A percentile compares a stretch with the other conserved stretches of the same genome.
Conservation (phyloP, 2,888 invertebrate species). For the Sycophila texana region DNA sequence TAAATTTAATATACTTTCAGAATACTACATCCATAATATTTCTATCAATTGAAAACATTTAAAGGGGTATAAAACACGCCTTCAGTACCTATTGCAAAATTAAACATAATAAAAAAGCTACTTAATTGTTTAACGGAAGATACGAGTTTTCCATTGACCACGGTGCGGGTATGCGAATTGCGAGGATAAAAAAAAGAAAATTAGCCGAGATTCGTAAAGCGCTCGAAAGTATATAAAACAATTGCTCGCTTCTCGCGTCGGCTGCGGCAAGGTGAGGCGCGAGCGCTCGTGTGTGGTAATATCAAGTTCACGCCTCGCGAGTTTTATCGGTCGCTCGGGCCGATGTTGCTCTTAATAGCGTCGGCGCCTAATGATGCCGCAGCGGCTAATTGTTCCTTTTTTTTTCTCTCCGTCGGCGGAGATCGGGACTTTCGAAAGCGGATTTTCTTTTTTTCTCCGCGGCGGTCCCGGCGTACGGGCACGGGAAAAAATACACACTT, state of each 20-base stretch:
- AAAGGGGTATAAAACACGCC: no score
- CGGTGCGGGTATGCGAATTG: no score
- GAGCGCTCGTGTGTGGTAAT: conserved; percentile 28
- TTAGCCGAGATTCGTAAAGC: no score
- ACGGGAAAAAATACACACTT: conserved; percentile 64
- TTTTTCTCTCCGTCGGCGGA: not conserved
- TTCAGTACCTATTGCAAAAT: no score
- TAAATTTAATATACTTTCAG: no score
- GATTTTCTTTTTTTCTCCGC: not conserved
- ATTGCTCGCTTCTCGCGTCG: not conserved
- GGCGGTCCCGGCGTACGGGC: not conserved
- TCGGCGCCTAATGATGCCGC: conserved; percentile 1
- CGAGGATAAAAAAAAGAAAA: no score
- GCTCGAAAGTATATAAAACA: not conserved
- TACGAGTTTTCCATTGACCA: no score
- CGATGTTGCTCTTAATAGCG: conserved; percentile 35
- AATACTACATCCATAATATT: no score
- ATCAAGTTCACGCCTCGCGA: conserved; percentile 53
- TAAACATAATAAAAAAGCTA: no score
- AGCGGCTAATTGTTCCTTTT: not conserved
- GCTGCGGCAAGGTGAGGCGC: conserved; percentile 9
- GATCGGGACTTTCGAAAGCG: not conserved
- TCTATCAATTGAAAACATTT: no score
- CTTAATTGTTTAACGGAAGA: no score
- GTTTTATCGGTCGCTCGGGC: conserved; percentile 40